These are phyloP conservation scores for Oxystoma pomonae DNA, from an alignment of 2,888 invertebrate genomes.

Conservation along the genomic window DNA sequence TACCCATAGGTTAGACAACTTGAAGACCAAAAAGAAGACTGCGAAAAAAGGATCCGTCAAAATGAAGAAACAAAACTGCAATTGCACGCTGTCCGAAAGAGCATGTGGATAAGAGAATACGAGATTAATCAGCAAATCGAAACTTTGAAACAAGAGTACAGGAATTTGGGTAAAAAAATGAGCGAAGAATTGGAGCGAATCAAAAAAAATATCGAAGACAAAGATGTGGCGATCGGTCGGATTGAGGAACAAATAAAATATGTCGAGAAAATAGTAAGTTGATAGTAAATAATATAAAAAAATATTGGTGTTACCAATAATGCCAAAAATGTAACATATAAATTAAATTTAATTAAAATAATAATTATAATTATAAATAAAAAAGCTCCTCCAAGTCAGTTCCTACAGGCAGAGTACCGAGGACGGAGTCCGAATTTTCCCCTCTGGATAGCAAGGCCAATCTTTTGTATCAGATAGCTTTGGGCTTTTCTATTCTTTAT, in stretches of 20 bases:
- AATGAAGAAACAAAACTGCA: constrained; percentile 25
- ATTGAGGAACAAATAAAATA: constrained; percentile 20
- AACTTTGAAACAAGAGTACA: constrained; percentile 15
- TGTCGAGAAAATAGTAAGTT: constrained; percentile 12
- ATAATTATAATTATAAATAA: too few relatives aligned
- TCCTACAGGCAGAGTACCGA: too few relatives aligned
- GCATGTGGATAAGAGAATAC: constrained; percentile 22
- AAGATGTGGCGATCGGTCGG: constrained; percentile 17
- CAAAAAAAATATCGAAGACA: constrained; percentile 18
- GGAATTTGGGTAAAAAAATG: constrained; percentile 18
- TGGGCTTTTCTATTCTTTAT: too few relatives aligned
- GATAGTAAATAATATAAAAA: too few relatives aligned
- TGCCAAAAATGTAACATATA: too few relatives aligned
- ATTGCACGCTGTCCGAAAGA: constrained; percentile 21
- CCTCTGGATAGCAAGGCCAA: too few relatives aligned
- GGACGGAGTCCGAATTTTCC: too few relatives aligned
- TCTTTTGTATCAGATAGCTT: too few relatives aligned
- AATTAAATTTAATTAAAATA: too few relatives aligned
- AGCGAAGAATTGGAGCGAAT: constrained; percentile 12
- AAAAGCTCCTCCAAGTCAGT: too few relatives aligned
- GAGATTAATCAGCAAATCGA: constrained; percentile 20
- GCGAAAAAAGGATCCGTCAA: constrained; percentile 15
- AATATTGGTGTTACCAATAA: too few relatives aligned
- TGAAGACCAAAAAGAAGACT: constrained; percentile 21
- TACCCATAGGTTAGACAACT: constrained; percentile 20